These are phyloP conservation scores for Cygnus buccinator DNA, from an alignment of 2,113 vertebrate genomes.

Conservation along the genomic window DNA sequence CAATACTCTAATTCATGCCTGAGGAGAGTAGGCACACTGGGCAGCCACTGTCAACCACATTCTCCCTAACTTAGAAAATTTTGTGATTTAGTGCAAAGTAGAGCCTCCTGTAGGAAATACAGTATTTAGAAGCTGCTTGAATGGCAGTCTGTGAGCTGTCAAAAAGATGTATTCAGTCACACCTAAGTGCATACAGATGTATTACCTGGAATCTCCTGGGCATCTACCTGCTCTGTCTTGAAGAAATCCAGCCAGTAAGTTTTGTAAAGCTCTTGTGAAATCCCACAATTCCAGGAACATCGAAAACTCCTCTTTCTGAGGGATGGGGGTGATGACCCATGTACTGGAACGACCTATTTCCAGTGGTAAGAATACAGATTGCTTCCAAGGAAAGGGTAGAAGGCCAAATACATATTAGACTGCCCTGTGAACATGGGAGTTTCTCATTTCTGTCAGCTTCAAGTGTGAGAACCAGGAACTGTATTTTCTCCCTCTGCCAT, in stretches of 20 bases:
- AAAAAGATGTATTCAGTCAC: conserved; percentile 25
- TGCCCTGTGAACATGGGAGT: not conserved
- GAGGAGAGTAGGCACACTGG: not conserved
- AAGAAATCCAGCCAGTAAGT: conserved; percentile 5
- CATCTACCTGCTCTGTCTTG: not conserved
- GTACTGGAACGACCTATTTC: not conserved
- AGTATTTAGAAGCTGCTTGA: conserved; percentile 35
- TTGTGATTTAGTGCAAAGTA: not conserved
- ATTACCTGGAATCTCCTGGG: not conserved
- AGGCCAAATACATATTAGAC: conserved; percentile 16
- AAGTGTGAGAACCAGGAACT: not conserved
- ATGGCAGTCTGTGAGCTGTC: not conserved
- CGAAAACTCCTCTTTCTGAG: not conserved
- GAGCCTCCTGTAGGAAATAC: conserved; percentile 4
- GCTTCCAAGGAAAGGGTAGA: conserved; percentile 21
- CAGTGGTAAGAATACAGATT: not conserved
- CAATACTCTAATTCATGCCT: not conserved
- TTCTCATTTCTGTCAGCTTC: not conserved
- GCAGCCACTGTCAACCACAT: not conserved
- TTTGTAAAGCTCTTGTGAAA: not conserved
- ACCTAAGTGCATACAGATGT: conserved; percentile 8
- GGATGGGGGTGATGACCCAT: not conserved
- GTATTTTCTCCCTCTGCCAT: not conserved
- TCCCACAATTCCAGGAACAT: not conserved
- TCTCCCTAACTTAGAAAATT: not conserved